Evolutionary conservation across 2,797 vertebrate species (phyloP).

Genomic region (Clarias laeviceps): DNA sequence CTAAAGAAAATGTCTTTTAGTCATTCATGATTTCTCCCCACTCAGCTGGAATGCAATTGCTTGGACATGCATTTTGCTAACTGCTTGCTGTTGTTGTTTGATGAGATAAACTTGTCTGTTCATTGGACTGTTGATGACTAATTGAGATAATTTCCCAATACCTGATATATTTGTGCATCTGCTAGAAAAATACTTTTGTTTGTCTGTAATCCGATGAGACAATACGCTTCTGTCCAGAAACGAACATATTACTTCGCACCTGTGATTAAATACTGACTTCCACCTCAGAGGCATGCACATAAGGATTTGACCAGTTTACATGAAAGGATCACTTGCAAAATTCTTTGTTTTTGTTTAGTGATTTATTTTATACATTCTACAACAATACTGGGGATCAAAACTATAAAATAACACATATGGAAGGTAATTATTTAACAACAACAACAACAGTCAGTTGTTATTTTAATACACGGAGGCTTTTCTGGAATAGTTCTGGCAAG

Average conservation of each 20-base stretch:
- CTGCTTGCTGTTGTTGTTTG: not conserved
- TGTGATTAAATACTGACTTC: not conserved
- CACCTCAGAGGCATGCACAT: not conserved
- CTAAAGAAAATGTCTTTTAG: not conserved
- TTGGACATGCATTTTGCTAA: not conserved
- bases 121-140: not conserved
- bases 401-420: no score
- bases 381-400: no score
- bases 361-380: no score
- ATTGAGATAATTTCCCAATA: no score
- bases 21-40: not conserved
- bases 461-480: no score
- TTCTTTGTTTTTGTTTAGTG: no score
- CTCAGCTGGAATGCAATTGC: not conserved
- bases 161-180: not conserved
- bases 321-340: not conserved
- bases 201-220: not conserved
- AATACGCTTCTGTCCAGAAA: not conserved
- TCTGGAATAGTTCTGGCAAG: no score
- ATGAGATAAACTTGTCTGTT: not conserved
- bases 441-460: no score
- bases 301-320: not conserved
- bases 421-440: no score
- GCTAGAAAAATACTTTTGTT: not conserved
- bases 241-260: not conserved